Evolutionary conservation across 2,113 vertebrate species (phyloP).

Genomic region (Bos taurus): ARS-UCD2.0 NC_037335.1:14828501-14829000

Average conservation of each 20-base stretch:
- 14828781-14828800: not conserved
- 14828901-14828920: not conserved
- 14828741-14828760: not conserved
- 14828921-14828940: not conserved
- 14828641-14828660: not conserved
- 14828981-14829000: not conserved
- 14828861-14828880: not conserved
- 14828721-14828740: not conserved
- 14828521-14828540: not conserved
- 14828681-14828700: not conserved
- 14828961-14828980: not conserved
- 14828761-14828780: not conserved
- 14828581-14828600: not conserved
- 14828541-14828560: not conserved
- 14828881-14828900: not conserved
- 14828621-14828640: not conserved
- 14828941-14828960: not conserved
- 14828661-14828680: not conserved
- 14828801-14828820: not conserved
- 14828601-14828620: not conserved
- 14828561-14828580: not conserved
- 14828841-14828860: not conserved
- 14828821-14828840: not conserved
- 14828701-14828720: not conserved
- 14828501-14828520: not conserved